Percentiles rank a stretch among this genome's conserved stretches.
These are phyloP conservation scores for Mesoligia furuncula DNA, from an alignment of 2,888 invertebrate genomes.

Conservation along the genomic window DNA sequence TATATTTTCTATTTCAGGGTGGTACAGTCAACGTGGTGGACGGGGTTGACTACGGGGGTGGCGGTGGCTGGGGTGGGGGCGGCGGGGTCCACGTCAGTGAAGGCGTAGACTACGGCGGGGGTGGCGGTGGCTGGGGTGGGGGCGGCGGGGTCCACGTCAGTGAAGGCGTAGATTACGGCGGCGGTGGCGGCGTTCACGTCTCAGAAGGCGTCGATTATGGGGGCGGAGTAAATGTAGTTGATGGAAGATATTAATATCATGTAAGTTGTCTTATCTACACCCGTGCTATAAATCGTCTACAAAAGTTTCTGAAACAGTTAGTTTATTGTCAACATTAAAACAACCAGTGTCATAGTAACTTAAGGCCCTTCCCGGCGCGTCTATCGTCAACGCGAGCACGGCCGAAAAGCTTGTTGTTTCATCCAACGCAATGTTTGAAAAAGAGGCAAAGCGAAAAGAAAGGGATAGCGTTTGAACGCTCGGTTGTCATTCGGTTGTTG, in stretches of 20 bases:
- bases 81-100: conserved; percentile 30
- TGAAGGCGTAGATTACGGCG: conserved; percentile 19
- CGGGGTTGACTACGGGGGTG: conserved; percentile 29
- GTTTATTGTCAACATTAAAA: too few relatives aligned
- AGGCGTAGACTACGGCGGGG: conserved; percentile 30
- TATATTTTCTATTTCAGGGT: conserved; percentile 18
- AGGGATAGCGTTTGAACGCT: too few relatives aligned
- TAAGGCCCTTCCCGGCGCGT: too few relatives aligned
- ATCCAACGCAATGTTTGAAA: too few relatives aligned
- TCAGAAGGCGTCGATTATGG: conserved; percentile 28
- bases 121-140: conserved; percentile 8
- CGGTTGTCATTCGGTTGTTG: too few relatives aligned
- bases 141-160: conserved; percentile 16
- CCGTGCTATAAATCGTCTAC: too few relatives aligned
- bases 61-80: conserved; percentile 11
- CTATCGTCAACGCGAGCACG: too few relatives aligned
- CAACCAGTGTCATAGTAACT: too few relatives aligned
- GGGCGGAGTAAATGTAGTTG: conserved; percentile 23
- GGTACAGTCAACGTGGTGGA: conserved; percentile 27
- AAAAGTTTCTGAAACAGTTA: too few relatives aligned
- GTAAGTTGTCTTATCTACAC: neutral
- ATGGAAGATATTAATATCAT: conserved; percentile 13
- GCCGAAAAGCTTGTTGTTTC: too few relatives aligned
- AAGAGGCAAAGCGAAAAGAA: too few relatives aligned
- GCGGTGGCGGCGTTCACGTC: conserved; percentile 31